These are phyloP conservation scores for Hydrocynus forskahlii DNA, from an alignment of 2,797 vertebrate species.

Conservation along the genomic window DNA sequence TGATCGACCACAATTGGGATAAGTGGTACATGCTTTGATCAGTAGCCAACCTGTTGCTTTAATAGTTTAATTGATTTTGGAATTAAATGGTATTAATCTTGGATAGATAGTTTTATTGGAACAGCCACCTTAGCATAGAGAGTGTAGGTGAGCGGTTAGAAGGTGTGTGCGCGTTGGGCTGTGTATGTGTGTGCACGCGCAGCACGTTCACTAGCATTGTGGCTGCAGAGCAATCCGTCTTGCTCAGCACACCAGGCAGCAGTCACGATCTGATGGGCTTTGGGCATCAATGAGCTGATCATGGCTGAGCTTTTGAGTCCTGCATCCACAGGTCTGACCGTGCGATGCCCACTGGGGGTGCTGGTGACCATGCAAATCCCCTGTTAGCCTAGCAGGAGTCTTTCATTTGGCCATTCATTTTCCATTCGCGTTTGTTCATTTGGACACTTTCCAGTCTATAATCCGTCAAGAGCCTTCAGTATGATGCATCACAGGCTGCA, in stretches of 20 bases:
- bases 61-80: too few relatives aligned
- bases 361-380: conserved; percentile 25
- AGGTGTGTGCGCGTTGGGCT: not conserved
- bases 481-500: not conserved
- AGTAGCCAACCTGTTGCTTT: too few relatives aligned
- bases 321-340: conserved; percentile 21
- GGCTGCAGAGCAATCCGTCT: conserved; percentile 2
- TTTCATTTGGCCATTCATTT: conserved; percentile 29
- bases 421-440: not conserved
- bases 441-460: conserved; percentile 14
- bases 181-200: not conserved
- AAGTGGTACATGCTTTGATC: too few relatives aligned
- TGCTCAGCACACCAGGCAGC: conserved; percentile 23
- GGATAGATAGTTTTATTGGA: not conserved
- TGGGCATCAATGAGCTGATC: not conserved
- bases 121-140: not conserved
- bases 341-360: not conserved
- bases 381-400: conserved; percentile 7
- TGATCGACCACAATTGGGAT: too few relatives aligned
- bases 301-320: conserved; percentile 7
- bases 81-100: too few relatives aligned
- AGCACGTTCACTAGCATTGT: not conserved
- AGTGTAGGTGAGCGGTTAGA: not conserved
- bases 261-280: not conserved
- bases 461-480: conserved; percentile 18